phyloP scores from a whole-genome alignment of 2,113 vertebrate species.

The Charina bottae region DNA sequence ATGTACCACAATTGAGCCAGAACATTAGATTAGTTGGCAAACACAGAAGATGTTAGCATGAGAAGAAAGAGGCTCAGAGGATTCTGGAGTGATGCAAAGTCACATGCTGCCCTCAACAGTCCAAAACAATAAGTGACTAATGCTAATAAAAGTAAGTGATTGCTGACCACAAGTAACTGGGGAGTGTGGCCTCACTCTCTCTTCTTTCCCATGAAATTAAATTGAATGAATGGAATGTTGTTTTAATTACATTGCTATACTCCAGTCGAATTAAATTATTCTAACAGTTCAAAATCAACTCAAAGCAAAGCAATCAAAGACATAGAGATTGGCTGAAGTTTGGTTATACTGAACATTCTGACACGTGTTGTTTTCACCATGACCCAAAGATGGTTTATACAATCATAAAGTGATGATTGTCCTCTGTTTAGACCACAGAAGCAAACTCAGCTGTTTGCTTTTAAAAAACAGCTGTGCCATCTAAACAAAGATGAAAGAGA shows the following conservation, averaged over 20 bases:
- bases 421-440: constrained; percentile 29
- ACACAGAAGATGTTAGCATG: not conserved
- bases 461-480: constrained; percentile 7
- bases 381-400: not conserved
- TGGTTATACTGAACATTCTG: not conserved
- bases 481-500: constrained; percentile 21
- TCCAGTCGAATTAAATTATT: constrained; percentile 24
- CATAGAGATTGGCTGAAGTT: not conserved
- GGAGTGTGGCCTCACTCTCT: not conserved
- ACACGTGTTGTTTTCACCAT: not conserved
- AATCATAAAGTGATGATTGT: constrained; percentile 1
- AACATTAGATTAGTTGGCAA: not conserved
- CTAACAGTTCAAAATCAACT: constrained; percentile 9
- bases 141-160: not conserved
- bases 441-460: not conserved
- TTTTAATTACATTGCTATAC: not conserved
- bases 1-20: too few species aligned
- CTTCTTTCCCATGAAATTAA: constrained; percentile 28
- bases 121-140: not conserved
- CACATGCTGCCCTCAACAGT: not conserved
- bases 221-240: constrained; percentile 7
- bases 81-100: not conserved
- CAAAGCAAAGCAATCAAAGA: not conserved
- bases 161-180: constrained; percentile 6
- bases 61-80: not conserved